These are phyloP conservation scores for Campoletis raptor DNA, from an alignment of 2,888 invertebrate species.

Conservation along the genomic window DNA sequence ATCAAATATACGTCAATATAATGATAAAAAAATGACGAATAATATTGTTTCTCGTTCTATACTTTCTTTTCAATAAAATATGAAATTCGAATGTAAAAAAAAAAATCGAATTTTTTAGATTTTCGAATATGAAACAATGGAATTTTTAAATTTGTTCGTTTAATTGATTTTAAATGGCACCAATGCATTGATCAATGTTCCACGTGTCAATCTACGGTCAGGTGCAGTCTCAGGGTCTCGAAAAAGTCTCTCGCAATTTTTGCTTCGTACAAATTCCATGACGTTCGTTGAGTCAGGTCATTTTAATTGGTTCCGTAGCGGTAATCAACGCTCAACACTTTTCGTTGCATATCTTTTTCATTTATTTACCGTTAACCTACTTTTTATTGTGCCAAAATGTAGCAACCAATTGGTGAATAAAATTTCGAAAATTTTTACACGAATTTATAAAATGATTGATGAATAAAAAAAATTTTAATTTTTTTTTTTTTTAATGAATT, in stretches of 20 bases:
- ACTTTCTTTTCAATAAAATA: too few relatives aligned
- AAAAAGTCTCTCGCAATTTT: not conserved
- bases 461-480: not conserved
- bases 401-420: not conserved
- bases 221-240: not conserved
- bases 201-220: not conserved
- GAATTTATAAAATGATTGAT: not conserved
- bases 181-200: not conserved
- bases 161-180: not conserved
- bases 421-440: not conserved
- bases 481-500: not conserved
- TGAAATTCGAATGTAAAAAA: too few relatives aligned
- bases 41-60: too few relatives aligned
- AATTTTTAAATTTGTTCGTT: not conserved
- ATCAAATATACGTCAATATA: too few relatives aligned
- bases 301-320: not conserved
- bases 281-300: not conserved
- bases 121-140: not conserved
- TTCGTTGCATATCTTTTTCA: not conserved
- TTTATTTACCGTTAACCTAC: not conserved
- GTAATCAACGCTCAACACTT: not conserved
- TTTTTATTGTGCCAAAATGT: not conserved
- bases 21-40: too few relatives aligned
- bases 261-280: not conserved
- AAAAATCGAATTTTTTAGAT: too few relatives aligned